These are phyloP conservation scores for Heterotis niloticus DNA, from an alignment of 2,113 vertebrate species.

Conservation along the genomic window DNA sequence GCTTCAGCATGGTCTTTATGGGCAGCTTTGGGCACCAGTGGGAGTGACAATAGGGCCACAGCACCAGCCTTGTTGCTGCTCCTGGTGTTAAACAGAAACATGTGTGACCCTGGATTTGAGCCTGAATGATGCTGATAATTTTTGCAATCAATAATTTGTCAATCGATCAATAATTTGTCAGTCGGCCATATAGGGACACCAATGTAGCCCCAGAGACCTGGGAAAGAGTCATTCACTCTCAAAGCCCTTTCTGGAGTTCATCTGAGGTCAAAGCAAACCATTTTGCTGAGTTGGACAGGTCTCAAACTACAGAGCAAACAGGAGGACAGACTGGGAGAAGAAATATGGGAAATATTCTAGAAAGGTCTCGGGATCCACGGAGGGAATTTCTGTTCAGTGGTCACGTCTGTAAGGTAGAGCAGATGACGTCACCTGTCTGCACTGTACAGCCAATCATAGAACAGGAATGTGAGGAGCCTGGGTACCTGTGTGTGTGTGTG, in stretches of 20 bases:
- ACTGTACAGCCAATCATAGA: background rate
- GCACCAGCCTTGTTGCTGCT: too few species aligned
- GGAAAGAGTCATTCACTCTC: slow-evolving; percentile 20
- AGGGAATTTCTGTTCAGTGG: background rate
- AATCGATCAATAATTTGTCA: background rate
- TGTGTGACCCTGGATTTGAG: background rate
- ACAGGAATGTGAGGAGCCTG: background rate
- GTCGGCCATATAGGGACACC: slow-evolving; percentile 32
- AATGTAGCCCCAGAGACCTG: slow-evolving; percentile 29
- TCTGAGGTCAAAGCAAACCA: slow-evolving; percentile 29
- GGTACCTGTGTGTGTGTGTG: background rate
- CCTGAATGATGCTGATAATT: slow-evolving; percentile 24
- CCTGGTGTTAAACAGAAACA: background rate
- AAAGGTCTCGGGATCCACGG: background rate
- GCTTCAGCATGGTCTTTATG: too few species aligned
- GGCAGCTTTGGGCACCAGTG: too few species aligned
- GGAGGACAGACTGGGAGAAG: slow-evolving; percentile 8
- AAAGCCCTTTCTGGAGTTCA: slow-evolving; percentile 27
- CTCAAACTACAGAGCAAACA: slow-evolving; percentile 19
- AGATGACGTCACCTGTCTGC: background rate
- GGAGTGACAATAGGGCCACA: too few species aligned
- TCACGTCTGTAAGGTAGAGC: background rate
- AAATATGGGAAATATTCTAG: background rate
- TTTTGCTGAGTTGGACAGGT: slow-evolving; percentile 15
- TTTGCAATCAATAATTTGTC: background rate